Conservation (phyloP, 2,113 vertebrate genomes). For the Serinus canaria region DNA sequence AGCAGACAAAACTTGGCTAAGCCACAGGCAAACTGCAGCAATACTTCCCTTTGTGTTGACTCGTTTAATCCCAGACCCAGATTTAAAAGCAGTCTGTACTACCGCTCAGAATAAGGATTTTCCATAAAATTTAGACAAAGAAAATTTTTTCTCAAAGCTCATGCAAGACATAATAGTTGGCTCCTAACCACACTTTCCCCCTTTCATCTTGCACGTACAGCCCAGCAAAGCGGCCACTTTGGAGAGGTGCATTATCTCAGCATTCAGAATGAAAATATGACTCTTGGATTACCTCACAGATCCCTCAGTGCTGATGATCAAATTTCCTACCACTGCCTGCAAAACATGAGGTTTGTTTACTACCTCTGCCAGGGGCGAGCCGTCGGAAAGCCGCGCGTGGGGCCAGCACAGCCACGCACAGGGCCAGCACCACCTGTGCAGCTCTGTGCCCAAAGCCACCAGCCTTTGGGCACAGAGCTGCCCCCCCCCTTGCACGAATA, state of each 20-base stretch:
- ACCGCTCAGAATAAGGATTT: neutral
- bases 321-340: neutral
- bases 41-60: neutral
- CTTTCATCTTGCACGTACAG: neutral
- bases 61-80: neutral
- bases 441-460: neutral
- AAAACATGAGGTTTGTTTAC: neutral
- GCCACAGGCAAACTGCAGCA: neutral
- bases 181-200: neutral
- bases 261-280: neutral
- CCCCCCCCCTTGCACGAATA: accelerated
- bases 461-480: accelerated
- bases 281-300: neutral
- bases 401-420: too few species aligned
- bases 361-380: neutral
- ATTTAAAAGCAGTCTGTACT: neutral
- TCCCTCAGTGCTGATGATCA: neutral
- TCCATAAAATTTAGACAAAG: neutral
- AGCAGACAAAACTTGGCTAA: slow-evolving; percentile 10
- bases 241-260: neutral
- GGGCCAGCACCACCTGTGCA: accelerated
- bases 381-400: accelerated
- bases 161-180: neutral
- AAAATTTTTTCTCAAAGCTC: neutral
- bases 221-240: neutral